phyloP scores from a whole-genome alignment of 2,888 invertebrate species.

The Myopa testacea region DNA sequence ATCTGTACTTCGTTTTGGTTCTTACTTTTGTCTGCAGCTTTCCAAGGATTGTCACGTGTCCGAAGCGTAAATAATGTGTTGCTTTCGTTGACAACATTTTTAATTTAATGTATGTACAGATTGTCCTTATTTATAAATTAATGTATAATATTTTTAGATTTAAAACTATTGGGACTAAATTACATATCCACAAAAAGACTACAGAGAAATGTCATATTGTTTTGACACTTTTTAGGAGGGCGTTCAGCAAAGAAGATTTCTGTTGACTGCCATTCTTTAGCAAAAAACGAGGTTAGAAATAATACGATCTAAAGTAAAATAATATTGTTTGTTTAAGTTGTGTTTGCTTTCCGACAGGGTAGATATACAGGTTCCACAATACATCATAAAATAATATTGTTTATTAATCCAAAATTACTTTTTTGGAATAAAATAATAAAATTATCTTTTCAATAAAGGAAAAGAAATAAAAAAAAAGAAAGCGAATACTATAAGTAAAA shows the following conservation, averaged over 20 bases:
- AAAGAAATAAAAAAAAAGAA: no score
- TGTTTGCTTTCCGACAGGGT: no score
- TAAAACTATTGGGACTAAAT: neutral
- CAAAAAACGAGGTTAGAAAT: no score
- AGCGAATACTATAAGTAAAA: no score
- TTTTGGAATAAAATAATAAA: neutral
- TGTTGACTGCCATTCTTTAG: no score
- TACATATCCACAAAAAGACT: conserved; percentile 16
- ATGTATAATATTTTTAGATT: conserved; percentile 6
- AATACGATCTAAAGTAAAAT: no score
- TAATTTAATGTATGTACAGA: neutral
- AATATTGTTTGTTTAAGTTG: no score
- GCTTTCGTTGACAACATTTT: conserved; percentile 23
- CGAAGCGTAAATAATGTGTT: conserved; percentile 9
- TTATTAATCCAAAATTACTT: neutral
- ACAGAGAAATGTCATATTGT: neutral
- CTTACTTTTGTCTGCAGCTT: conserved; percentile 18
- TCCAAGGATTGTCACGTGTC: neutral
- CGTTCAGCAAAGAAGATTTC: no score
- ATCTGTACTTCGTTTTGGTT: neutral
- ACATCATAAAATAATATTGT: no score
- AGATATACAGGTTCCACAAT: no score
- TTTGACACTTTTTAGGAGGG: no score
- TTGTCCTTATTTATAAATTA: neutral
- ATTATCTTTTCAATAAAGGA: no score